A percentile compares a stretch with the other conserved stretches of the same genome.
These are phyloP conservation scores for Aptenodytes forsteri DNA, from an alignment of 2,113 vertebrate genomes.

Conservation along the genomic window DNA sequence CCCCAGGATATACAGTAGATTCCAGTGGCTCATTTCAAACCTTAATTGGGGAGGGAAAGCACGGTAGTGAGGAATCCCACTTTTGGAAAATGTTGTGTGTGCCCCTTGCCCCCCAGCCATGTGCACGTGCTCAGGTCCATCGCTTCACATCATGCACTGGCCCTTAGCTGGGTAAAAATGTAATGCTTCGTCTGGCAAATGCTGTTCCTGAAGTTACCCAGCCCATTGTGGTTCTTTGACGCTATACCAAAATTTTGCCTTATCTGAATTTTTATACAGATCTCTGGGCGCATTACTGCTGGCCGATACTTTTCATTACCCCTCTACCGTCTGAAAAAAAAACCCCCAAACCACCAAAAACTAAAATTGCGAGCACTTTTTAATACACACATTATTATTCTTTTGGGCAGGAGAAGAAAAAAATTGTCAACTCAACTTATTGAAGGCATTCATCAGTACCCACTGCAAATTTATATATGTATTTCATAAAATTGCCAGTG, in stretches of 20 bases:
- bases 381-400: not conserved
- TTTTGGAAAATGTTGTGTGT: not conserved
- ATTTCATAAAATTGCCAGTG: conserved; percentile 12
- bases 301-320: not conserved
- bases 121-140: not conserved
- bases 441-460: not conserved
- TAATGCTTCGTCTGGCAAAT: not conserved
- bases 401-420: not conserved
- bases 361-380: not conserved
- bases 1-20: conserved; percentile 56
- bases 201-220: not conserved
- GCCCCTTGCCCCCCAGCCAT: conserved; percentile 1
- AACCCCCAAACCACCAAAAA: not conserved
- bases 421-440: not conserved
- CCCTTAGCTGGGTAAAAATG: not conserved
- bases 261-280: not conserved
- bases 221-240: not conserved
- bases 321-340: not conserved
- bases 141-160: not conserved
- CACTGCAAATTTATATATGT: not conserved
- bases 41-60: conserved; percentile 48
- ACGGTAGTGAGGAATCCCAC: conserved; percentile 18
- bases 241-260: not conserved
- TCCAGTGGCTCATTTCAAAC: conserved; percentile 44
- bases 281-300: not conserved